These are phyloP conservation scores for Anarhynchus alexandrinus DNA, from an alignment of 2,113 vertebrate genomes.

Conservation along the genomic window DNA sequence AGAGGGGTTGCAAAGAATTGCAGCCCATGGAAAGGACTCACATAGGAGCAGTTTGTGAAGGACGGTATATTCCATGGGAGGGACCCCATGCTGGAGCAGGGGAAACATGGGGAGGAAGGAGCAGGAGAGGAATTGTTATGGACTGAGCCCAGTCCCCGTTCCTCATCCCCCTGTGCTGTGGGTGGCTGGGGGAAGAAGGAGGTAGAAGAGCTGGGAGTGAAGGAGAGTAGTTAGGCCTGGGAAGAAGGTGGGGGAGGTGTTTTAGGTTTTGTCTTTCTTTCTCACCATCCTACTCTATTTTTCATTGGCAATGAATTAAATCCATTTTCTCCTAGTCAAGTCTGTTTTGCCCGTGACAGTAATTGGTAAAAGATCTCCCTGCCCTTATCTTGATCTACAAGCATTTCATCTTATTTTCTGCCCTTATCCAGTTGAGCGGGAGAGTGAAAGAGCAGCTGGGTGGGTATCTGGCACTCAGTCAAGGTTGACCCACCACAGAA, in stretches of 20 bases:
- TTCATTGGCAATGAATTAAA: neutral
- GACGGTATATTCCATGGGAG: neutral
- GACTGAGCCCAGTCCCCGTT: neutral
- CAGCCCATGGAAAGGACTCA: neutral
- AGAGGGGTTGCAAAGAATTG: neutral
- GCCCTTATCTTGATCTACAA: neutral
- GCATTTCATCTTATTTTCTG: neutral
- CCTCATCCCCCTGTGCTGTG: neutral
- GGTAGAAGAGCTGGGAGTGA: neutral
- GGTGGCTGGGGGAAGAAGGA: neutral
- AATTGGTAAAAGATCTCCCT: neutral
- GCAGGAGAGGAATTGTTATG: neutral
- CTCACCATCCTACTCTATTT: neutral
- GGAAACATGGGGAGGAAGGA: neutral
- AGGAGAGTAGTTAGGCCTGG: neutral
- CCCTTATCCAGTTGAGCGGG: neutral
- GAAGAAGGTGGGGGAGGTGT: rapidly evolving
- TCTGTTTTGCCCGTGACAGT: neutral
- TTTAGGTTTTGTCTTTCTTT: neutral
- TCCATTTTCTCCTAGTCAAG: neutral
- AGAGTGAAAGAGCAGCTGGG: neutral
- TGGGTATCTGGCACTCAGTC: neutral
- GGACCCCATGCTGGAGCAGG: rapidly evolving
- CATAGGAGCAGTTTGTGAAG: neutral
- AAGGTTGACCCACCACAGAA: neutral